A percentile compares a stretch with the other conserved stretches of the same genome.
Conservation (phyloP, 2,113 vertebrate genomes). For the Oceanites oceanicus region DNA sequence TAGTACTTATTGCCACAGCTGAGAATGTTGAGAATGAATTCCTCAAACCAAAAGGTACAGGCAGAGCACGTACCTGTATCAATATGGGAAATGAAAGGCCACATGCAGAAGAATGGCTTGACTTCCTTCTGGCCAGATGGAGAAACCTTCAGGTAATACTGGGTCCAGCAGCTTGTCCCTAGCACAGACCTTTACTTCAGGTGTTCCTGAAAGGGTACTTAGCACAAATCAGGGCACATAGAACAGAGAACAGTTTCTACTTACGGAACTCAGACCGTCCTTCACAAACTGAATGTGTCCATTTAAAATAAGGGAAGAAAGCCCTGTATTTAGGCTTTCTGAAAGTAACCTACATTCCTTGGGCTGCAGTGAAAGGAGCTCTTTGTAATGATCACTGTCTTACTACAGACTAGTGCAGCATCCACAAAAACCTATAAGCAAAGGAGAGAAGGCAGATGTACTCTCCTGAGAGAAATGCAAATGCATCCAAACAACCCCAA, state of each 20-base stretch:
- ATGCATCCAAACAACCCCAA: background rate
- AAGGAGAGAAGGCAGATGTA: background rate
- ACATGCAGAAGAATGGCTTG: accelerated
- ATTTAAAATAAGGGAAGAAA: background rate
- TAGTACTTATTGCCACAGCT: background rate
- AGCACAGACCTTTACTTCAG: background rate
- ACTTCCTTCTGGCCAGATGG: background rate
- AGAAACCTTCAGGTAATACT: background rate
- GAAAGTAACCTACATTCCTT: background rate
- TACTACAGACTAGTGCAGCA: background rate
- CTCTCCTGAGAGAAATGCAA: background rate
- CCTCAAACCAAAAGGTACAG: background rate
- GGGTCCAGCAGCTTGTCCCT: background rate
- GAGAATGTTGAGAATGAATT: background rate
- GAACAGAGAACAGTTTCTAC: background rate
- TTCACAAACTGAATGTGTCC: background rate
- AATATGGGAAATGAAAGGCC: background rate
- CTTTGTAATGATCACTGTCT: background rate
- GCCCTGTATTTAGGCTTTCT: background rate
- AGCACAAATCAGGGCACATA: background rate
- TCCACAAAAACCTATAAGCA: background rate
- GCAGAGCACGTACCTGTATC: accelerated
- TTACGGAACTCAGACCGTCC: background rate
- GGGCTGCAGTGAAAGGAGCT: background rate
- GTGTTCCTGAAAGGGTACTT: background rate